These are phyloP conservation scores for Steinernema khuongi DNA, from an alignment of 1,140 invertebrate genomes.

Conservation along the genomic window DNA sequence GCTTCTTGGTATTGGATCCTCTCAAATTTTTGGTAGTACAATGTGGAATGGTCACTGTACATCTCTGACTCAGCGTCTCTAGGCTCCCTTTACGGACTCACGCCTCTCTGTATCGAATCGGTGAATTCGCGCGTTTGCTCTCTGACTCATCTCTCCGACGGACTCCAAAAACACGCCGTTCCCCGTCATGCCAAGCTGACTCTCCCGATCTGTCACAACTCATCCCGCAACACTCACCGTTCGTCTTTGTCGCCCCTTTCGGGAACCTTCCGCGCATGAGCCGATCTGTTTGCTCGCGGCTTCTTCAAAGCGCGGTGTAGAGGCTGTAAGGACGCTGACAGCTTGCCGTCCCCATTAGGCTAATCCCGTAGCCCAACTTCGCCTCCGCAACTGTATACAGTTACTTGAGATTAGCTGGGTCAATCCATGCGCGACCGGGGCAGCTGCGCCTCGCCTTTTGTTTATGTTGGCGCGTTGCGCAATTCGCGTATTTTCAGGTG, in stretches of 20 bases:
- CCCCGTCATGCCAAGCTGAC: no score
- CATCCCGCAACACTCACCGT: neutral
- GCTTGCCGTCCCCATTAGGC: slow-evolving; percentile 2
- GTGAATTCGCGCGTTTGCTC: no score
- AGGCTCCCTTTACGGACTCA: no score
- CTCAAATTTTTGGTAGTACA: no score
- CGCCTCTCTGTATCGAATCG: no score
- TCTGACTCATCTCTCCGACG: no score
- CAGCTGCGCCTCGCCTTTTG: neutral
- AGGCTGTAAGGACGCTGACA: neutral
- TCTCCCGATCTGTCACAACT: no score
- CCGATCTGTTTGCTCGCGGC: neutral
- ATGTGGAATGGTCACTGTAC: no score
- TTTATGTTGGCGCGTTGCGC: slow-evolving; percentile 1
- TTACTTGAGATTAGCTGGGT: neutral
- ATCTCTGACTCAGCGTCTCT: no score
- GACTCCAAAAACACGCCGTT: no score
- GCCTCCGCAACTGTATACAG: neutral
- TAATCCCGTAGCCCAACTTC: neutral
- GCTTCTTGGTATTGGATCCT: no score
- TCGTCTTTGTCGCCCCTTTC: neutral
- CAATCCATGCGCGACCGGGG: neutral
- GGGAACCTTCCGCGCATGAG: neutral
- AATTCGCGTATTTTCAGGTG: slow-evolving; percentile 1
- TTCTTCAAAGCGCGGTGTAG: neutral